Evolutionary conservation across 2,888 invertebrate species (phyloP).

Genomic region (Pyrocoelia pectoralis): DNA sequence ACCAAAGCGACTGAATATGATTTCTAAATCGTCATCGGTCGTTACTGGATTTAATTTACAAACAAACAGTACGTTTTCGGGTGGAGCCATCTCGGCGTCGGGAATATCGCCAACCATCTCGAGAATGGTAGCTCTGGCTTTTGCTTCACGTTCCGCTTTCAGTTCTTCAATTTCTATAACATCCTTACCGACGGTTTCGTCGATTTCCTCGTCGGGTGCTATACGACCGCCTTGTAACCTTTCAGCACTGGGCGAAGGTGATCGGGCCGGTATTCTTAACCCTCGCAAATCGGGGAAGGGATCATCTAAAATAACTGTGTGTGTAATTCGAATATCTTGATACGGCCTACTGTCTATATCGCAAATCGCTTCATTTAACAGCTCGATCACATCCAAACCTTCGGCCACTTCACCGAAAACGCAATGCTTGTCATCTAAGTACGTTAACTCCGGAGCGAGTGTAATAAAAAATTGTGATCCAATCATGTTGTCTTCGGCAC

Average conservation of each 20-base stretch:
- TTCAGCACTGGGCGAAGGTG: constrained; percentile 89
- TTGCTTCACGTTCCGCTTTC: constrained; percentile 90
- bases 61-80: constrained; percentile 98
- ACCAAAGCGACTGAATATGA: constrained; percentile 97
- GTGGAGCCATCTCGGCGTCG: constrained; percentile 96
- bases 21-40: constrained; percentile 95
- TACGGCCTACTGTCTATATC: constrained; percentile 91
- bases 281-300: constrained; percentile 91
- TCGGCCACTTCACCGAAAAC: constrained; percentile 96
- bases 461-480: constrained; percentile 98
- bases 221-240: constrained; percentile 85
- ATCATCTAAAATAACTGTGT: constrained; percentile 95
- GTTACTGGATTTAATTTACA: constrained; percentile 99
- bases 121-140: constrained; percentile 94
- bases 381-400: constrained; percentile 85
- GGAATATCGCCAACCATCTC: constrained; percentile 99
- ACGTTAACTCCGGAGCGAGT: constrained; percentile 84
- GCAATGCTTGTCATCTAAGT: constrained; percentile 90
- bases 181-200: constrained; percentile 85
- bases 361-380: constrained; percentile 93
- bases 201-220: constrained; percentile 92
- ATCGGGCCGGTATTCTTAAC: constrained; percentile 79
- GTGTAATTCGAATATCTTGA: constrained; percentile 94
- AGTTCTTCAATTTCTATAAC: constrained; percentile 86
- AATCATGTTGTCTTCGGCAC: constrained; percentile 88